Evolutionary conservation across 2,113 vertebrate species (phyloP), one percentile per base, ranked within the genome.

Genomic region (Ploceus nigricollis): DNA sequence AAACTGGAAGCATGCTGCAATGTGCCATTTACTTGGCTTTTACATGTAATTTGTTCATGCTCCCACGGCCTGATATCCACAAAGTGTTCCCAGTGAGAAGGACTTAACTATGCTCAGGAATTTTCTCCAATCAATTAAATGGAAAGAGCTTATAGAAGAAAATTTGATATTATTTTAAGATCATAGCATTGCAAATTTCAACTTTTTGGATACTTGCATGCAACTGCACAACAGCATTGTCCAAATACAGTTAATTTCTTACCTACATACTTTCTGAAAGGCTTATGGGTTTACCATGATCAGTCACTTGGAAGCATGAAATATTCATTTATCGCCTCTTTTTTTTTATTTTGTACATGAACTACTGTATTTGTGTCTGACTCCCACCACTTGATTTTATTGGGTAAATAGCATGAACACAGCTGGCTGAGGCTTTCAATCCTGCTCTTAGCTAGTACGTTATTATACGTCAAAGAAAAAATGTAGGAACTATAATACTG

Each of bases 291-390:
- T 91, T 93, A 86, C 72, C 68, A 79, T 47, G n/a, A 70, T 95
- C 84, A 85, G 4, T 79, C 33, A 56, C 64, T 79, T 82, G 58
- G 70, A 97, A 94, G 30, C 31, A 95, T 86, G 60, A 95, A 97
- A 97, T 94, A 96, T 87, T 94, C 22, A 93, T 95, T 95, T 72
- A 69, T 73, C 10, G 5, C 25, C 24, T 94, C 94, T 18, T 33
- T 94, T 82, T 39, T 78, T 92, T 82, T 95, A 96, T 48, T 48
- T 96, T 71, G 73, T 50, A 83, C 53, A 70, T 54, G 60, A 96
- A 89, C 75, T 93, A 68, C 63, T 64, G 50, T 75, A 45, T 94
- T 95, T 31, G 7, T 81, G 85, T 95, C 77, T 91, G 68, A 92
- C 50, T 94, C 77, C 58, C 13, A 51, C 35, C 15, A 39, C 65